Evolutionary conservation across 2,888 invertebrate species (phyloP), one percentile per base, ranked within the genome.

Genomic region (Physocephala rufipes): DNA sequence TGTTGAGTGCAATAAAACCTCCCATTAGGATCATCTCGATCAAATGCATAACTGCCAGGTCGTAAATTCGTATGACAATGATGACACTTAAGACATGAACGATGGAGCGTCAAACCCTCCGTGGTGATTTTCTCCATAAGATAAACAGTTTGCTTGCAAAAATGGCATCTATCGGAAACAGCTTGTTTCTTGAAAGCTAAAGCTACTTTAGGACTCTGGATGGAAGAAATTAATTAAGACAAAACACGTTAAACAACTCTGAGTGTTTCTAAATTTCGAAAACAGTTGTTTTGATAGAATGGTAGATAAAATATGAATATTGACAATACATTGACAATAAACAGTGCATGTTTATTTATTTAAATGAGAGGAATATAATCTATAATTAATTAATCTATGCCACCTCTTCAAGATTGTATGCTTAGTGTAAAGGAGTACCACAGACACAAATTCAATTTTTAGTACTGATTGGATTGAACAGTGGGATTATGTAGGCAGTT

Each of bases 11-110:
- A 95, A 84, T 92, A 94, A 85, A 95, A 87, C 63, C 90, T 90
- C 61, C 90, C 90, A 79, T 89, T 90, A 26, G 89, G 88, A 75
- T 91, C 91, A 76, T 92, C 91, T 21, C 90, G 87, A 82, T 93
- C 92, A 80, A 90, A 93, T 58, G 90, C 88, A 81, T 93, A 93
- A 72, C 90, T 92, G 61, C 90, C 90, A 61, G 96, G 90, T 62
- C 96, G 89, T 61, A 98, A 89, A 73, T 92, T 92, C 4, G 93
- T 91, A 80, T 92, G 92, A 87, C 97, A 98, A 84, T 95, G 95
- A 85, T 96, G 94, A 87, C 98, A 98, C 74, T 95, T 92, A 87
- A 98, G 95, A 87, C 98, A 98, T 59, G 93, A 93, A 71, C 96
- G 91, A 87, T 98, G 97, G 84, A 97, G 91, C 81, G 94, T 94